These are phyloP conservation scores for Trichopoda pennipes DNA, from an alignment of 2,888 invertebrate species.

Conservation along the genomic window DNA sequence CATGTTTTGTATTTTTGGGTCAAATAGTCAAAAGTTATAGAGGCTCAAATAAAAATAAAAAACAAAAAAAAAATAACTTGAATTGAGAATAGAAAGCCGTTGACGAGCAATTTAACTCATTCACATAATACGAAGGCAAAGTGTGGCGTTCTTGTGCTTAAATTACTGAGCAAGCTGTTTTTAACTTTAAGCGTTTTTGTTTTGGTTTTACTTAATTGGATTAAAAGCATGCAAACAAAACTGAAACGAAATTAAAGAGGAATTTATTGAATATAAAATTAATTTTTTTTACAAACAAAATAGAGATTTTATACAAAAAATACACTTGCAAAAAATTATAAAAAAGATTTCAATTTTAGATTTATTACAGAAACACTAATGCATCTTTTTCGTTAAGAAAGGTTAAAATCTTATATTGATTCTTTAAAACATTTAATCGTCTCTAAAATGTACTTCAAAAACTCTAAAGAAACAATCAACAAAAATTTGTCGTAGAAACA, in stretches of 20 bases:
- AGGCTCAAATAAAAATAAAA: background rate
- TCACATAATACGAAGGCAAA: conserved; percentile 43
- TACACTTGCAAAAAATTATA: no score
- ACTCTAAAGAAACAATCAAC: conserved; percentile 16
- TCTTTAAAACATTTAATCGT: background rate
- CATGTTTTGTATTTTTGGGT: conserved; percentile 33
- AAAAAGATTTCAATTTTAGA: no score
- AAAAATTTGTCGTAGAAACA: background rate
- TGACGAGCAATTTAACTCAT: conserved; percentile 44
- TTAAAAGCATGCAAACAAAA: conserved; percentile 35
- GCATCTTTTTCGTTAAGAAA: no score
- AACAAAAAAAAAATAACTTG: background rate
- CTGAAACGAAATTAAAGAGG: conserved; percentile 20
- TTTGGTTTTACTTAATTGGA: conserved; percentile 17
- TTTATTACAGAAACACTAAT: no score
- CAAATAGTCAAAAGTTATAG: conserved; percentile 37
- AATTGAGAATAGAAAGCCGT: conserved; percentile 4
- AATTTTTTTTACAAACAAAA: background rate
- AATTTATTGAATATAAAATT: background rate
- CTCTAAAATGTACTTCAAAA: conserved; percentile 21
- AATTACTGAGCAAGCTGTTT: conserved; percentile 10
- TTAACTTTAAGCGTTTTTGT: conserved; percentile 10
- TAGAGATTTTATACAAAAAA: no score
- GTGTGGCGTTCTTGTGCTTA: conserved; percentile 58
- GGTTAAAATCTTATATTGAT: background rate